Evolutionary conservation across 2,888 invertebrate genomes (phyloP).

Genomic region (Rutpela maculata): DNA sequence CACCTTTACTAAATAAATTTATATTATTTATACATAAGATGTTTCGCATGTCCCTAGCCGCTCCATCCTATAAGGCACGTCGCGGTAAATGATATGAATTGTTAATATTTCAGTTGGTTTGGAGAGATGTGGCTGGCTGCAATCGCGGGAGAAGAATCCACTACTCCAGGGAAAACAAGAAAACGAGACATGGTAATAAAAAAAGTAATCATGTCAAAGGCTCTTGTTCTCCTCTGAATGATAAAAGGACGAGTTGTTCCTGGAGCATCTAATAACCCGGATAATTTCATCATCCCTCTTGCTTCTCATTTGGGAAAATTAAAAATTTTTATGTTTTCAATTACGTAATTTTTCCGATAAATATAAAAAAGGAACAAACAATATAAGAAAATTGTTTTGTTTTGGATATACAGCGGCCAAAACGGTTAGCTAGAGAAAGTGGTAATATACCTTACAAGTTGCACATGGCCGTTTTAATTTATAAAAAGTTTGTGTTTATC

Average conservation of each 20-base stretch:
- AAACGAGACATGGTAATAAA: constrained; percentile 56
- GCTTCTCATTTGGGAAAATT: constrained; percentile 27
- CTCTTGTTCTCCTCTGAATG: constrained; percentile 54
- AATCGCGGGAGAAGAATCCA: constrained; percentile 62
- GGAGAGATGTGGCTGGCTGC: constrained; percentile 54
- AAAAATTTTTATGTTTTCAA: constrained; percentile 36
- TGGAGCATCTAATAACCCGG: constrained; percentile 40
- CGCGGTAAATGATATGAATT: constrained; percentile 66
- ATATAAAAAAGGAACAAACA: background rate
- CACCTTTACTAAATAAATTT: constrained; percentile 47
- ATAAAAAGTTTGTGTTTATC: background rate
- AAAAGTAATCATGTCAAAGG: constrained; percentile 60
- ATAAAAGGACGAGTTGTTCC: constrained; percentile 49
- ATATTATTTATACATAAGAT: constrained; percentile 61
- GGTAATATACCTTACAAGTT: background rate
- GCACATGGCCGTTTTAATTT: too few relatives aligned
- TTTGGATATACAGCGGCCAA: background rate
- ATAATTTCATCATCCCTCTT: constrained; percentile 37
- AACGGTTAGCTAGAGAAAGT: background rate
- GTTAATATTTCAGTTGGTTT: constrained; percentile 63
- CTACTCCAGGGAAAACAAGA: constrained; percentile 60
- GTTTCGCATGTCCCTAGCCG: constrained; percentile 62
- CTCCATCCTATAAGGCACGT: constrained; percentile 60
- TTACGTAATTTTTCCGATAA: background rate
- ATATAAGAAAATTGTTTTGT: background rate